phyloP scores from a whole-genome alignment of 2,797 vertebrate species.

The Sandelia bainsii region DNA sequence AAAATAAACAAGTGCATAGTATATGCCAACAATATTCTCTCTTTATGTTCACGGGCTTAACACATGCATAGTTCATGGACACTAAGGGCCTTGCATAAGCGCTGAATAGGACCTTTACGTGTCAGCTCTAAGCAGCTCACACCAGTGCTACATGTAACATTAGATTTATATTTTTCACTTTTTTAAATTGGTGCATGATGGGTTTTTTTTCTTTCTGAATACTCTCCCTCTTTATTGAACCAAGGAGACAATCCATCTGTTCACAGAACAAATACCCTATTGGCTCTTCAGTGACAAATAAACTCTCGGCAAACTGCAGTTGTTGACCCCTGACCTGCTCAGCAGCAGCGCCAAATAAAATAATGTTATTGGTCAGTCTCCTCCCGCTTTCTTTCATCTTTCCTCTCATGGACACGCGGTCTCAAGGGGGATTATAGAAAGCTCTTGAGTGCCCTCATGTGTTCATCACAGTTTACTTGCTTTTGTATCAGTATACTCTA shows the following conservation, averaged over 20 bases:
- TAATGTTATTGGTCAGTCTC: slow-evolving; percentile 52
- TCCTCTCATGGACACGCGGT: slow-evolving; percentile 21
- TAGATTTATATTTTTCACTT: slow-evolving; percentile 8
- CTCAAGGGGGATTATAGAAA: slow-evolving; percentile 57
- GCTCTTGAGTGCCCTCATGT: slow-evolving; percentile 81
- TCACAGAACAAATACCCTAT: slow-evolving; percentile 33
- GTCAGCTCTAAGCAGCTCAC: slow-evolving; percentile 21
- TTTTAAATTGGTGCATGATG: slow-evolving; percentile 23
- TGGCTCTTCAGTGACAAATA: slow-evolving; percentile 43
- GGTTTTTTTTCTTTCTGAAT: slow-evolving; percentile 22
- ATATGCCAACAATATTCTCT: slow-evolving; percentile 17
- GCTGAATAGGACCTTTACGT: not conserved
- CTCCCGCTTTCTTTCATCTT: slow-evolving; percentile 48
- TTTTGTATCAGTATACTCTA: slow-evolving; percentile 15
- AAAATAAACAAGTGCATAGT: slow-evolving; percentile 39
- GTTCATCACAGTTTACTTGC: slow-evolving; percentile 53
- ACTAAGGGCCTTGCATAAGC: slow-evolving; percentile 9
- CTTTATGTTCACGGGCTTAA: slow-evolving; percentile 16
- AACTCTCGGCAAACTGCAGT: slow-evolving; percentile 56
- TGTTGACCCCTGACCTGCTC: slow-evolving; percentile 72
- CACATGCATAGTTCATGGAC: slow-evolving; percentile 24
- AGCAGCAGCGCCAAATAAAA: slow-evolving; percentile 67
- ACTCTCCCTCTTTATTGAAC: slow-evolving; percentile 26
- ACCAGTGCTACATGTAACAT: not conserved
- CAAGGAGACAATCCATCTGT: slow-evolving; percentile 31